phyloP scores from a whole-genome alignment of 2,888 invertebrate species.

The Pseudococcus longispinus region DNA sequence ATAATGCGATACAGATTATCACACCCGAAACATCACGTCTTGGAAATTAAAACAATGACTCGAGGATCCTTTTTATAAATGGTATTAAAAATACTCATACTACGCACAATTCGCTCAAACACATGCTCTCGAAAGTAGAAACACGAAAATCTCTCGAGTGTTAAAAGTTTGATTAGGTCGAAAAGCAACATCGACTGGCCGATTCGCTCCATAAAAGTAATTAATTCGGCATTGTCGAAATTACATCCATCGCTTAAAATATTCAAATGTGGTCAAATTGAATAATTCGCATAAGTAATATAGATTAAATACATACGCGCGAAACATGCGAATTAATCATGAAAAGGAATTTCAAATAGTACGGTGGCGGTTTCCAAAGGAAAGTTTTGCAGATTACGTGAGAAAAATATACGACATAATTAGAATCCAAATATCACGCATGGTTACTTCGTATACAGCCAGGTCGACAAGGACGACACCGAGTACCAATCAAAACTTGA shows the following conservation, averaged over 20 bases:
- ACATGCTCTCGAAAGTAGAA: too few relatives aligned
- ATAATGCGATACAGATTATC: neutral
- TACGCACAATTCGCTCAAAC: too few relatives aligned
- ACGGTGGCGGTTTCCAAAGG: neutral
- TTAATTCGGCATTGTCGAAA: neutral
- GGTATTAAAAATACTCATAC: too few relatives aligned
- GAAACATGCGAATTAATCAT: constrained; percentile 2
- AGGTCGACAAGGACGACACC: neutral
- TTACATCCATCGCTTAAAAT: neutral
- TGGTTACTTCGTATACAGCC: neutral
- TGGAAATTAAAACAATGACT: too few relatives aligned
- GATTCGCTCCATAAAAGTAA: neutral
- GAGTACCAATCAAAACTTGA: constrained; percentile 21
- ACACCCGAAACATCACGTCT: too few relatives aligned
- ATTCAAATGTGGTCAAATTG: neutral
- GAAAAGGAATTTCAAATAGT: constrained; percentile 24
- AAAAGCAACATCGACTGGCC: too few relatives aligned
- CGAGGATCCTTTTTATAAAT: too few relatives aligned
- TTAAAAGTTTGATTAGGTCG: too few relatives aligned
- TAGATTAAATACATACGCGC: neutral
- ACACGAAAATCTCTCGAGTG: too few relatives aligned
- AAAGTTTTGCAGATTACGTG: constrained; percentile 27
- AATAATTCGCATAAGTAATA: neutral
- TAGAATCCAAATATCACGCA: constrained; percentile 11
- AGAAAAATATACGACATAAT: constrained; percentile 31